Evolutionary conservation across 2,797 vertebrate species (phyloP).

Genomic region (Chanos chanos): DNA sequence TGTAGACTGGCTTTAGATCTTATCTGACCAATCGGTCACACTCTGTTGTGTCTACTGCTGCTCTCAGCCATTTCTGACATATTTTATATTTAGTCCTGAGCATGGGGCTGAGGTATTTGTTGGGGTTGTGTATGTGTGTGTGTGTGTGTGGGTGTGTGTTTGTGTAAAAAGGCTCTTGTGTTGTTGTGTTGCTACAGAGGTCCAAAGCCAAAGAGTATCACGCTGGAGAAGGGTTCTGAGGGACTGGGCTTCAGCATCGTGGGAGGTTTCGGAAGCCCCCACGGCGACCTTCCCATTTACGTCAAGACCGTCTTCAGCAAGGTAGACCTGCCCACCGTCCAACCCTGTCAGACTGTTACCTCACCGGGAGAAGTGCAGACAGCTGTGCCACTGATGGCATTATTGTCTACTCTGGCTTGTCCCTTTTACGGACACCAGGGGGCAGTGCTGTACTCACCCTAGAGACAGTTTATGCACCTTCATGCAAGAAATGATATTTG

Average conservation of each 20-base stretch:
- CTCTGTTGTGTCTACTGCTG: too few species aligned
- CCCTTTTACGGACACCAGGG: conserved; percentile 10
- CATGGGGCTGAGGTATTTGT: too few species aligned
- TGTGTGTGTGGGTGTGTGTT: conserved; percentile 9
- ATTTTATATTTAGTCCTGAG: too few species aligned
- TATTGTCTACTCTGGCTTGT: neutral
- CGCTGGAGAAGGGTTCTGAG: conserved; percentile 89
- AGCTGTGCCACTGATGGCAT: too few species aligned
- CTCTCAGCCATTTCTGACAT: too few species aligned
- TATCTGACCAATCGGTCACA: too few species aligned
- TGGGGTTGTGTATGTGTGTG: conserved; percentile 13
- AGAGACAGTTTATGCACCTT: neutral
- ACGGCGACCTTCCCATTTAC: conserved; percentile 95
- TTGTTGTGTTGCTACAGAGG: conserved; percentile 72
- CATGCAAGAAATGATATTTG: neutral
- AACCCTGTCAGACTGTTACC: too few species aligned
- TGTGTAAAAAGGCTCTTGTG: too few species aligned
- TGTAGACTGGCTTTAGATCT: too few species aligned
- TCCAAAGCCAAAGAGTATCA: conserved; percentile 79
- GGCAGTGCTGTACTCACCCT: conserved; percentile 16
- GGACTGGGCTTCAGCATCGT: conserved; percentile 97
- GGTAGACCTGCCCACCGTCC: conserved; percentile 58
- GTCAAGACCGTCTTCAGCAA: conserved; percentile 97
- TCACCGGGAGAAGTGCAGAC: neutral
- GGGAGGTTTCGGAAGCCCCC: conserved; percentile 89